Conservation (phyloP, 2,888 invertebrate species). For the Oscheius onirici region DNA sequence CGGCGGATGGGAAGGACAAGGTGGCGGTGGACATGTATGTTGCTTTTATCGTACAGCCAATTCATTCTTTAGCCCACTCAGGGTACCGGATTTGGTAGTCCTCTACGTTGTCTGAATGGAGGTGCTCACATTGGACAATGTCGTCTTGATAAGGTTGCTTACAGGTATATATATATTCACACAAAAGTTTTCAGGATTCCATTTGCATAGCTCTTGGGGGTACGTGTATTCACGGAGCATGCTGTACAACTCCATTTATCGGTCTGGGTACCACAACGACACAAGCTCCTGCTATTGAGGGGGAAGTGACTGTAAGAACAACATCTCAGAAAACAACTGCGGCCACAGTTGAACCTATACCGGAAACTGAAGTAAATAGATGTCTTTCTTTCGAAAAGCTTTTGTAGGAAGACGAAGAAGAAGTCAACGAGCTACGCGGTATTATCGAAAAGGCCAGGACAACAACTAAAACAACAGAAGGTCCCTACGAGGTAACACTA, state of each 20-base stretch:
- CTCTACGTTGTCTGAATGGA: conserved; percentile 54
- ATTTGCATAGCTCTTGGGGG: conserved; percentile 61
- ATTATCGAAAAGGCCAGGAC: conserved; percentile 11
- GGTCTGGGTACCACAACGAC: conserved; percentile 35
- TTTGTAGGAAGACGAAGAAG: conserved; percentile 10
- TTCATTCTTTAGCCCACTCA: conserved; percentile 39
- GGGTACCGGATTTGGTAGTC: conserved; percentile 48
- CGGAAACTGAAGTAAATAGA: conserved; percentile 17
- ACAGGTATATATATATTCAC: too few species aligned
- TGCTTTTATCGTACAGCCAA: not conserved
- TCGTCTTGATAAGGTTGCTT: conserved; percentile 36
- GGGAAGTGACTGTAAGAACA: conserved; percentile 25
- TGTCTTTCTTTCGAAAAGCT: not conserved
- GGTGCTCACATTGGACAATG: conserved; percentile 61
- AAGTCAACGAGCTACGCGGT: conserved; percentile 9
- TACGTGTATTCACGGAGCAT: conserved; percentile 53
- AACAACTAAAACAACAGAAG: not conserved
- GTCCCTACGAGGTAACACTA: not conserved
- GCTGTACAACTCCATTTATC: conserved; percentile 60
- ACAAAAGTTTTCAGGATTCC: conserved; percentile 39
- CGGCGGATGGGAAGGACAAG: conserved; percentile 5
- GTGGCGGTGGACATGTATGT: not conserved
- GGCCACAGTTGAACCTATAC: conserved; percentile 12
- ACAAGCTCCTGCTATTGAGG: conserved; percentile 33
- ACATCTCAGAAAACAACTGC: conserved; percentile 12